Base-by-base conservation (phyloP, 1,140 invertebrate genomes). In the Lepeophtheirus salmonis region DNA sequence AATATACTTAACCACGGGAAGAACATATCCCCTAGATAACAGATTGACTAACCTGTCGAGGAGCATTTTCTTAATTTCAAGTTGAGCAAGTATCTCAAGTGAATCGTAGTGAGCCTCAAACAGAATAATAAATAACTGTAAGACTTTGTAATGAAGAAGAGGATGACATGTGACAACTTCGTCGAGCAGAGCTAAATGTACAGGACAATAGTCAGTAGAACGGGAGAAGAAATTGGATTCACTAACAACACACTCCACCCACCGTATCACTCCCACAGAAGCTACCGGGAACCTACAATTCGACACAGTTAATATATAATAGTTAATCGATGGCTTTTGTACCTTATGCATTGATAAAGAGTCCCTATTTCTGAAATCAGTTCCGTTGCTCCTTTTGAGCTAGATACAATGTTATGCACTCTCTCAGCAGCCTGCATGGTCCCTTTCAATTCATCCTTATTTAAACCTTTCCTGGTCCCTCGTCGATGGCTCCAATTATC, bases 21-120 rank as follows among this genome's bases (percentile, higher is more conserved):
- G 82, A 0, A 96, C 92, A 73, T 86, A 96, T 0, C 92, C 92
- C 64, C 84, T 77, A 68, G 88, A 90, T 3, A 98, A 70, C 50
- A 98, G 72, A 74, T 97, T 94, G 0, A 98, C 89, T 89, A 97
- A 95, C 59, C 95, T 78, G 70, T 98, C 95, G 20, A 98, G 73
- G 58, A 97, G 77, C 83, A 95, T 95, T 75, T 97, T 97, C 66
- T 90, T 84, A 75, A 97, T 81, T 73, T 97, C 90, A 66, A 98
- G 75, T 80, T 92, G 86, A 0, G 95, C 90, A 65, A 97, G 78
- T 71, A 97, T 95, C 75, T 97, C 92, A 18, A 97, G 70, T 69
- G 96, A 91, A 18, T 41, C 57, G 18, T 59, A 59, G 14, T 16
- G 18, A 48, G 13, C 17, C 21, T 59, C 57, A 18, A 59, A 59